Evolutionary conservation across 1,140 invertebrate species (phyloP).

Genomic region (Diorhabda carinulata): DNA sequence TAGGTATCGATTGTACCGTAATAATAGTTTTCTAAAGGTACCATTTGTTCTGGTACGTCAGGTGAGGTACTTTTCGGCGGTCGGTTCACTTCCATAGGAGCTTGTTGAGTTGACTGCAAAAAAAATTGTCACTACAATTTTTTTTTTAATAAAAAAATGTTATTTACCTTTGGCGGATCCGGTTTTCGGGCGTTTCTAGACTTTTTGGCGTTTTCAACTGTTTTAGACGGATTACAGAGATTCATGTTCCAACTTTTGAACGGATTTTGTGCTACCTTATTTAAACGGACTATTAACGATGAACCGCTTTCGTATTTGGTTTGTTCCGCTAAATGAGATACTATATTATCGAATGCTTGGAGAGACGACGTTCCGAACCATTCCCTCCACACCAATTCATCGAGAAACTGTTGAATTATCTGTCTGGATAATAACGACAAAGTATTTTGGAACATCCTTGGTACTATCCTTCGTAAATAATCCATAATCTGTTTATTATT

Average conservation of each 20-base stretch:
- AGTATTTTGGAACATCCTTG: slow-evolving; percentile 87
- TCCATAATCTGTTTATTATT: slow-evolving; percentile 81
- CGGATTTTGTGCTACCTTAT: slow-evolving; percentile 68
- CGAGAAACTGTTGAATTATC: slow-evolving; percentile 65
- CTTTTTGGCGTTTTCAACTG: slow-evolving; percentile 9
- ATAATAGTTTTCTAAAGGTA: slow-evolving; percentile 57
- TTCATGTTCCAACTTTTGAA: slow-evolving; percentile 69
- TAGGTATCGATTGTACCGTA: slow-evolving; percentile 52
- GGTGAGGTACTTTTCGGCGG: slow-evolving; percentile 42
- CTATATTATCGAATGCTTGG: slow-evolving; percentile 78
- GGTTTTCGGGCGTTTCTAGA: slow-evolving; percentile 1
- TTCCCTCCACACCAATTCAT: slow-evolving; percentile 70
- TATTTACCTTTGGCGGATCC: slow-evolving; percentile 24
- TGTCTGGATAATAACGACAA: slow-evolving; percentile 67
- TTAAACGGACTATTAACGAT: slow-evolving; percentile 48
- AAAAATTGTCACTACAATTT: not conserved
- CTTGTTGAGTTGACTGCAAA: not conserved
- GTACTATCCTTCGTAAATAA: slow-evolving; percentile 77
- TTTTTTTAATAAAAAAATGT: not conserved
- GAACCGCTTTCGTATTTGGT: slow-evolving; percentile 59
- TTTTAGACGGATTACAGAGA: not conserved
- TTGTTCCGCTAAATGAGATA: slow-evolving; percentile 73
- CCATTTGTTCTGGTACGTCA: slow-evolving; percentile 41
- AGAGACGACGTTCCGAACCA: slow-evolving; percentile 69
- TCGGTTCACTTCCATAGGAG: slow-evolving; percentile 29